A percentile compares a stretch with the other conserved stretches of the same genome.
phyloP scores from a whole-genome alignment of 2,888 invertebrate species.

The Lepidochrysops patricia region DNA sequence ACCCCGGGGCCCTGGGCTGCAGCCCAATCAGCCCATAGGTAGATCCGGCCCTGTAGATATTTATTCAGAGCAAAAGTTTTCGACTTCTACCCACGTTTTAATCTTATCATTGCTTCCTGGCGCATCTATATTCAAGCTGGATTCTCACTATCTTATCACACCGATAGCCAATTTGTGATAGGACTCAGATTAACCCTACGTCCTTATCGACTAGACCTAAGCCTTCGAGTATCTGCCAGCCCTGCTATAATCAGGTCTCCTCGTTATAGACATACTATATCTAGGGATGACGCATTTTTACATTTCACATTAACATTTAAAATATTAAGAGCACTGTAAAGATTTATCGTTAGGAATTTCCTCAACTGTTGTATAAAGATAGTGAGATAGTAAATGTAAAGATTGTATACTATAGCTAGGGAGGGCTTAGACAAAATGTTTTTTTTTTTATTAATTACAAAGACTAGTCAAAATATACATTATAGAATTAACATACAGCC shows the following conservation, averaged over 20 bases:
- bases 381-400: too few relatives aligned
- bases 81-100: background rate
- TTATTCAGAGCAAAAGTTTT: background rate
- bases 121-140: background rate
- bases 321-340: too few relatives aligned
- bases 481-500: too few relatives aligned
- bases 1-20: too few relatives aligned
- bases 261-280: background rate
- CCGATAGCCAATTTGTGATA: background rate
- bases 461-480: too few relatives aligned
- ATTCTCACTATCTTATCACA: background rate
- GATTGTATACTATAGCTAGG: too few relatives aligned
- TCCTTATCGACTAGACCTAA: background rate
- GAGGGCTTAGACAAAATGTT: too few relatives aligned
- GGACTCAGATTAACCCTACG: background rate
- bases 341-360: too few relatives aligned
- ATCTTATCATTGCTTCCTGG: background rate
- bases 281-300: background rate
- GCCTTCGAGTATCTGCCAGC: conserved; percentile 9
- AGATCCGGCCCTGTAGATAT: too few relatives aligned
- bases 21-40: too few relatives aligned
- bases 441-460: too few relatives aligned
- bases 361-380: too few relatives aligned
- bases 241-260: conserved; percentile 10
- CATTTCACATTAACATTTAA: background rate